Evolutionary conservation across 2,888 invertebrate genomes (phyloP), one percentile per base, ranked within the genome.

Genomic region (Dolomedes plantarius): DNA sequence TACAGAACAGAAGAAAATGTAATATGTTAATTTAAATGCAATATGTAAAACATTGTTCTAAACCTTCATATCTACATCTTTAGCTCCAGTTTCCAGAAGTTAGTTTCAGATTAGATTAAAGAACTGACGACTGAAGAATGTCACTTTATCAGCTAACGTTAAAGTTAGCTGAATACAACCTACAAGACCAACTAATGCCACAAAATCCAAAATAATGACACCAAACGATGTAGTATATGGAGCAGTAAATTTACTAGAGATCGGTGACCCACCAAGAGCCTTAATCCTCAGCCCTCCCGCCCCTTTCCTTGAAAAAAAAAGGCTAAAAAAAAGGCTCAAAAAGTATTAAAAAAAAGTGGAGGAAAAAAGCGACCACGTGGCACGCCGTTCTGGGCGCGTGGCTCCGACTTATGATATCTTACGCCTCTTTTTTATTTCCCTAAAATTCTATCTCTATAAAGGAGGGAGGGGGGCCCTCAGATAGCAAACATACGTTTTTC

Each of bases 401-500:
- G 82, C 71, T 76, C 7, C 71, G 41, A 69, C 74, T 39, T 64
- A 68, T 67, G 27, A 39, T 62, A 41, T 69, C 74, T 81, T 69
- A 23, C 5, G 41, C 46, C 46, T 56, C 71, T 11, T 64, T 74
- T 56, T 50, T 39, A 13, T 28, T 31, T 69, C 69, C 19, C 62
- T 68, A 80, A 80, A 73, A 82, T 36, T 75, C 39, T 62, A 36
- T 82, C 62, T 82, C 76, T 71, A 69, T 71, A 56, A 56, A 56
- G 56, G 16, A 23, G 36, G 23, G 28, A 32, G 19, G 67, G 62
- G 50, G 71, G 64, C 46, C 36, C 65, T 65, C 62, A 71, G 82
- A 83, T 83, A 72, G 76, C 82, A 83, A 83, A 83, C 82, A 83
- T 76, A 76, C 76, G 82, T 69, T 67, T 82, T 76, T 71, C 41